These are phyloP conservation scores for Scaptomyza hsui DNA, from an alignment of 1,140 invertebrate genomes.

Conservation along the genomic window DNA sequence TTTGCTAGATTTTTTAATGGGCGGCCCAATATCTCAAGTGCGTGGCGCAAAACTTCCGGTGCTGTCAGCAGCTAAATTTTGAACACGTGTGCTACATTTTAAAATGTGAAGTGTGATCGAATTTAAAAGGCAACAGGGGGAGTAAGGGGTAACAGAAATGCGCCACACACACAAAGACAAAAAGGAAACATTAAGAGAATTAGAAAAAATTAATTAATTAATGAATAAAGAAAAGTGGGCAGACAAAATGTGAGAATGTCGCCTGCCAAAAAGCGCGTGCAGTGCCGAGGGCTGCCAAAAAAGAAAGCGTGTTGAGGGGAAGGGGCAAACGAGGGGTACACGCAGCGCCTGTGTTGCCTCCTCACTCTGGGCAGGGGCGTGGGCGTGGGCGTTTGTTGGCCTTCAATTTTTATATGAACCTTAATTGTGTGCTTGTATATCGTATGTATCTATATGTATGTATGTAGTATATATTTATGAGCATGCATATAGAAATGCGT, in stretches of 20 bases:
- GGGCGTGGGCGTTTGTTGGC: constrained; percentile 41
- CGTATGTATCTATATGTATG: constrained; percentile 31
- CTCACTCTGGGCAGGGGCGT: constrained; percentile 9
- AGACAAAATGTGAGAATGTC: constrained; percentile 54
- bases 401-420: constrained; percentile 74
- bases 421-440: constrained; percentile 62
- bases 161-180: constrained; percentile 1
- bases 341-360: constrained; percentile 1
- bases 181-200: constrained; percentile 35
- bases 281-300: constrained; percentile 45
- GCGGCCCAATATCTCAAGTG: constrained; percentile 19
- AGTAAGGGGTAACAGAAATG: too few species aligned
- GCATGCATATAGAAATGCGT: constrained; percentile 24
- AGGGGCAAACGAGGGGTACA: not conserved
- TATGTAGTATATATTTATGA: constrained; percentile 36
- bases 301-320: too few species aligned
- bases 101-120: constrained; percentile 12
- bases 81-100: constrained; percentile 67
- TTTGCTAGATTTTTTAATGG: constrained; percentile 32
- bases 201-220: constrained; percentile 58
- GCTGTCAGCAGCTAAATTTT: constrained; percentile 50
- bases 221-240: constrained; percentile 14
- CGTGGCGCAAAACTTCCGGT: constrained; percentile 67
- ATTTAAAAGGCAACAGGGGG: not conserved
- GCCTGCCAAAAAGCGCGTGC: constrained; percentile 77